Base-by-base conservation (phyloP, 1,140 invertebrate species). In the Epicauta chinensis region DNA sequence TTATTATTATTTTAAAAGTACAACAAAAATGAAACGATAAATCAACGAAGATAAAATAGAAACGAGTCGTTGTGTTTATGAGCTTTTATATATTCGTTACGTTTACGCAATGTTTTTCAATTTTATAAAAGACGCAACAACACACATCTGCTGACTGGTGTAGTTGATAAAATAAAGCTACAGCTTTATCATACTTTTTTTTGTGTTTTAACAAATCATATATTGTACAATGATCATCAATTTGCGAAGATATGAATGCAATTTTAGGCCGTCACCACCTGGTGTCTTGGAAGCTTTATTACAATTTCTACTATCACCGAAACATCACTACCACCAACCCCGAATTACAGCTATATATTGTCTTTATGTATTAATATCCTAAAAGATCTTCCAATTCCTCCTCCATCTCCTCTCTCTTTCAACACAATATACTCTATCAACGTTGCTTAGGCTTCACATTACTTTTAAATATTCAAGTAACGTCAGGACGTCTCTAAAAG, bases 381-480 rank as follows among this genome's bases (percentile, higher is more conserved):
- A 37, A 45, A 44, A 48, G 53, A 55, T 51, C 53, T 56, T 7
- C 7, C 51, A 38, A 60, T 60, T 58, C 55, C 48, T 57, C 35
- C 35, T 40, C 29, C 48, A 51, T 45, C 40, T 44, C 31, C 41
- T 54, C 44, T 44, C 50, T 23, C 23, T 23, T 7, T 23, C 7
- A 5, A 23, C 1, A 23, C 17, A 23, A 23, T 23, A 23, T 23
- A 60, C 56, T 56, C 60, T 61, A 49, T 57, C 47, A 56, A 53
- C 49, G 48, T 41, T 45, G 50, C 48, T 54, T 50, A 53, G 49
- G 47, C 53, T 57, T 58, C 58, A 56, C 60, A 62, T 65, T 64
- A 67, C 65, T 67, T 68, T 69, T 67, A 69, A 69, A 69, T 68
- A 69, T 69, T 69, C 67, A 69, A 57, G 57, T 56, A 40, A 61